Evolutionary conservation across 2,113 vertebrate genomes (phyloP).

Genomic region (Gnathonemus echidnorhynchus): DNA sequence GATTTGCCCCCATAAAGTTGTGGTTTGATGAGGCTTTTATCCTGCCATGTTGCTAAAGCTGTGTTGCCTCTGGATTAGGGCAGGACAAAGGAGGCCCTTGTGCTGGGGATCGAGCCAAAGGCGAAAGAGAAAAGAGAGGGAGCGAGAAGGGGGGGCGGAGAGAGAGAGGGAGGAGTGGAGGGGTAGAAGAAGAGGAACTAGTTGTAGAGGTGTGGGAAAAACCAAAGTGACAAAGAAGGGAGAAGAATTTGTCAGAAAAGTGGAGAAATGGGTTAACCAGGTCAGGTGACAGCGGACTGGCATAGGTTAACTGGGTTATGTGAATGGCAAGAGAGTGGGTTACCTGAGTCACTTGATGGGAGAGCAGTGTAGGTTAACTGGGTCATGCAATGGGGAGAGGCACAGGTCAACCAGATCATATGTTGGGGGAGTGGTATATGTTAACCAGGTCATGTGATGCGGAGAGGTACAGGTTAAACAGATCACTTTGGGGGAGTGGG

Average conservation of each 20-base stretch:
- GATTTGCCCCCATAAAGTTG: conserved; percentile 97
- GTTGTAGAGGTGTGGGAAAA: conserved; percentile 12
- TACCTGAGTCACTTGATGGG: background rate
- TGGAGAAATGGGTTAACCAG: background rate
- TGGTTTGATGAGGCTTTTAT: conserved; percentile 98
- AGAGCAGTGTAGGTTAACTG: background rate
- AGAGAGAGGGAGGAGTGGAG: conserved; percentile 1
- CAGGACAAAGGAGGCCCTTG: conserved; percentile 89
- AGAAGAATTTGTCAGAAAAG: background rate
- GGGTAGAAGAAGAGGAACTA: background rate
- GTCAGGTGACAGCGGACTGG: background rate
- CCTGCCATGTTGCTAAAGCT: conserved; percentile 91
- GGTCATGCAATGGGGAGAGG: background rate
- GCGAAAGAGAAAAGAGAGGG: conserved; percentile 65
- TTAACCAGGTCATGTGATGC: background rate
- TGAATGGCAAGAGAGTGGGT: background rate
- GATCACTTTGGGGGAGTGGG: too few species aligned
- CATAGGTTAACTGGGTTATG: background rate
- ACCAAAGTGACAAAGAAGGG: background rate
- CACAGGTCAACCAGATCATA: background rate
- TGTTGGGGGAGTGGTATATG: background rate
- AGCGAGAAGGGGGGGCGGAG: conserved; percentile 61
- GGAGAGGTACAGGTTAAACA: background rate
- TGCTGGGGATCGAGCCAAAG: conserved; percentile 78
- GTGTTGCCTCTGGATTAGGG: conserved; percentile 90